These are phyloP conservation scores for Buteo buteo DNA, from an alignment of 2,113 vertebrate genomes.

Conservation along the genomic window DNA sequence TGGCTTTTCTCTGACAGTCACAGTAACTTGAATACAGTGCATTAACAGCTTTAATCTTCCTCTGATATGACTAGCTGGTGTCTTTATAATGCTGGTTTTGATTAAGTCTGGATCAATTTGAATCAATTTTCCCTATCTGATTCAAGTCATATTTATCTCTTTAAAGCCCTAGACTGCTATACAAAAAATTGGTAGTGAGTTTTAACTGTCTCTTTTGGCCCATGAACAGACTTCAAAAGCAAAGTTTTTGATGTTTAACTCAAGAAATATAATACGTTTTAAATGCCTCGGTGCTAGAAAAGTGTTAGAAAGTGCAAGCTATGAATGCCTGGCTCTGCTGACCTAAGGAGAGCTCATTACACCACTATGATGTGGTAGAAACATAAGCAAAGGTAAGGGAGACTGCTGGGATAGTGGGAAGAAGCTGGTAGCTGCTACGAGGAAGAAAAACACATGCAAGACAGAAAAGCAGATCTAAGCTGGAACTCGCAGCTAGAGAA, in stretches of 20 bases:
- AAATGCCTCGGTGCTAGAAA: background rate
- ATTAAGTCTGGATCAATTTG: background rate
- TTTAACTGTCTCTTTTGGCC: background rate
- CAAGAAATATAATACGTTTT: background rate
- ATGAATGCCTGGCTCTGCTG: background rate
- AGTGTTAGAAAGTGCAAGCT: background rate
- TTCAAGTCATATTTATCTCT: background rate
- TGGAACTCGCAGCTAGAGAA: background rate
- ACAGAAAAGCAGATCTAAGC: background rate
- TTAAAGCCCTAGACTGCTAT: background rate
- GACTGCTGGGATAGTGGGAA: background rate
- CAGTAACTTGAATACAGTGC: background rate
- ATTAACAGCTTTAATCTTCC: background rate
- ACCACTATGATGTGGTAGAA: background rate
- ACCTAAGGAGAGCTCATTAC: background rate
- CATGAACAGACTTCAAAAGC: background rate
- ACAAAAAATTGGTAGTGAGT: background rate
- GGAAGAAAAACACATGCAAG: background rate
- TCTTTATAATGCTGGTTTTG: background rate
- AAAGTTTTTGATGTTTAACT: background rate
- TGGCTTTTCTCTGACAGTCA: conserved; percentile 17
- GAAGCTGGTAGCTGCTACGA: background rate
- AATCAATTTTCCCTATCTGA: background rate
- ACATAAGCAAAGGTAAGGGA: conserved; percentile 1
- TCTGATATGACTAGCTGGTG: background rate